phyloP scores from a whole-genome alignment of 2,888 invertebrate species.

The Melolontha melolontha region DNA sequence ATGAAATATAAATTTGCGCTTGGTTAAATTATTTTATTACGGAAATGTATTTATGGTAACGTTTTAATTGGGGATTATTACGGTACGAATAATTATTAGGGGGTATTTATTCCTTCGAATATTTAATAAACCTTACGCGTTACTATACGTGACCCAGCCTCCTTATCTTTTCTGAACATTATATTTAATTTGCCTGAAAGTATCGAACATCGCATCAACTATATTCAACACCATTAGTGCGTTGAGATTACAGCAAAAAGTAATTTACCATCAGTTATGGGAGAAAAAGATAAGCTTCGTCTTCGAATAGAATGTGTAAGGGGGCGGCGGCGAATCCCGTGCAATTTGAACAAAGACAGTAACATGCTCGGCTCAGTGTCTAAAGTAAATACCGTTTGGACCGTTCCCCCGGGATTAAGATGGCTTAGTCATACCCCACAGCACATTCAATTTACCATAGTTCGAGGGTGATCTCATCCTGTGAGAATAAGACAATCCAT shows the following conservation, averaged over 20 bases:
- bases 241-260: constrained; percentile 11
- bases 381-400: constrained; percentile 59
- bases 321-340: neutral
- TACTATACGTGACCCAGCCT: too few species aligned
- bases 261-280: constrained; percentile 53
- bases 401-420: constrained; percentile 60
- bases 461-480: constrained; percentile 29
- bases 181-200: too few species aligned
- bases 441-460: constrained; percentile 52
- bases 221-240: neutral
- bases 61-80: too few species aligned
- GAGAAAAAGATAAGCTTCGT: constrained; percentile 58
- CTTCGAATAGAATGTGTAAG: constrained; percentile 41
- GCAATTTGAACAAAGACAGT: constrained; percentile 22
- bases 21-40: too few species aligned
- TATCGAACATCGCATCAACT: neutral
- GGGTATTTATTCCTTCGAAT: too few species aligned
- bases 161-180: too few species aligned
- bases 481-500: constrained; percentile 16
- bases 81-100: too few species aligned
- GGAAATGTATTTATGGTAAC: too few species aligned
- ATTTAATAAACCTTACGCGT: too few species aligned
- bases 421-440: constrained; percentile 52
- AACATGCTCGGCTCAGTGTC: constrained; percentile 55
- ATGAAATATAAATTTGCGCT: too few species aligned